These are phyloP conservation scores for Hemistola chrysoprasaria DNA, from an alignment of 2,888 invertebrate genomes.

Conservation along the genomic window DNA sequence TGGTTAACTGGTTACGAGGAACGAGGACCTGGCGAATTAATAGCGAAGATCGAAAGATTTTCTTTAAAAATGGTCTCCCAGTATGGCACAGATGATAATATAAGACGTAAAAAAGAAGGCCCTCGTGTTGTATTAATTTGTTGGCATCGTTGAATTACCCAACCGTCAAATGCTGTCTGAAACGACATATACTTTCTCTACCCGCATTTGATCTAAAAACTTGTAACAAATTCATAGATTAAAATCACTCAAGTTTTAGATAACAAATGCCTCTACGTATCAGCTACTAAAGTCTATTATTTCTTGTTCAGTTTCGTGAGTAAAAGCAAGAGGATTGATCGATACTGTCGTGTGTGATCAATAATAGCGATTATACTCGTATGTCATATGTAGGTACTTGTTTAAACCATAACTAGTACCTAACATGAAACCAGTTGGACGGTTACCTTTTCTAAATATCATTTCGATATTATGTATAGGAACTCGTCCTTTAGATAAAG, in stretches of 20 bases:
- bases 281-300: conserved; percentile 22
- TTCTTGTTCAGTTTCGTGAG: conserved; percentile 15
- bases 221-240: conserved; percentile 29
- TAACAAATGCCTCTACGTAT: conserved; percentile 2
- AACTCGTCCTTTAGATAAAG: background rate
- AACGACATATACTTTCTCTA: conserved; percentile 36
- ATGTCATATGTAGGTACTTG: conserved; percentile 32
- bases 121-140: background rate
- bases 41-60: too few species aligned
- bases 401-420: too few species aligned
- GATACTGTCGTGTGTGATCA: conserved; percentile 33
- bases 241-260: conserved; percentile 23
- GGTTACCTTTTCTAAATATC: conserved; percentile 3
- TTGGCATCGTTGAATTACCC: conserved; percentile 7
- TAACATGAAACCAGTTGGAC: conserved; percentile 6
- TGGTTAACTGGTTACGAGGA: too few species aligned
- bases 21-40: too few species aligned
- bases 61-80: too few species aligned
- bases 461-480: background rate
- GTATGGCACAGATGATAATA: too few species aligned
- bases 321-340: conserved; percentile 39
- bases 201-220: conserved; percentile 35
- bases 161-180: conserved; percentile 18
- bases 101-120: too few species aligned
- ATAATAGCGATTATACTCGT: conserved; percentile 34